Evolutionary conservation across 2,888 invertebrate genomes (phyloP), one percentile per base, ranked within the genome.

Genomic region (Mactromeris polynyma): DNA sequence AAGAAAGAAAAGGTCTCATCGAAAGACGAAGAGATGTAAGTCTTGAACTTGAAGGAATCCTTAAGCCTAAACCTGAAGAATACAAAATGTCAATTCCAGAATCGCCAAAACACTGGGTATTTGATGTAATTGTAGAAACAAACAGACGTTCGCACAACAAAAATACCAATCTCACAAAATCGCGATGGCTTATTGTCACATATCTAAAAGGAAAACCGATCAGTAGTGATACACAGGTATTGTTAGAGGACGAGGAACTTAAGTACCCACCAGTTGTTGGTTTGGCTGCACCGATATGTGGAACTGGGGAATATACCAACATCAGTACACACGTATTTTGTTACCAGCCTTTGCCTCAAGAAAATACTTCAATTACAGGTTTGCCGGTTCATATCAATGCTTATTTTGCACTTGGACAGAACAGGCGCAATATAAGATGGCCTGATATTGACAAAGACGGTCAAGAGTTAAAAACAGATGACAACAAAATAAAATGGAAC

Each of bases 301-400:
- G 79, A 26, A 77, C 73, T 17, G 40, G 51, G 19, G n/a, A 51
- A 11, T 85, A 85, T 38, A 42, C 26, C 17, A 31, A 26, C 33
- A 58, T 38, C 38, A 42, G 11, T 21, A 86, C 88, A 17, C 88
- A 90, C 19, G 80, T 90, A 33, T 90, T 90, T 73, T 87, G 87
- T 38, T 90, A 83, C 80, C 87, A 88, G 40, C 90, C 90, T 11
- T 69, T 90, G 33, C 90, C 90, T 14, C 88, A 88, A 54, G 90
- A 90, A 42, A 83, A 33, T 0, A 33, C 64, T 33, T 77, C 78
- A 36, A n/a, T 40, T 36, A 88, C 90, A n/a, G 88, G 88, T 0
- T 40, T 90, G 33, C 90, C 90, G 31, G 88, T 90, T 9, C 88
- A 90, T 77, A 36, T 90, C 4, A 90, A 90, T 86, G 90, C 83